Evolutionary conservation across 2,113 vertebrate genomes (phyloP).

Genomic region (Alosa alosa): DNA sequence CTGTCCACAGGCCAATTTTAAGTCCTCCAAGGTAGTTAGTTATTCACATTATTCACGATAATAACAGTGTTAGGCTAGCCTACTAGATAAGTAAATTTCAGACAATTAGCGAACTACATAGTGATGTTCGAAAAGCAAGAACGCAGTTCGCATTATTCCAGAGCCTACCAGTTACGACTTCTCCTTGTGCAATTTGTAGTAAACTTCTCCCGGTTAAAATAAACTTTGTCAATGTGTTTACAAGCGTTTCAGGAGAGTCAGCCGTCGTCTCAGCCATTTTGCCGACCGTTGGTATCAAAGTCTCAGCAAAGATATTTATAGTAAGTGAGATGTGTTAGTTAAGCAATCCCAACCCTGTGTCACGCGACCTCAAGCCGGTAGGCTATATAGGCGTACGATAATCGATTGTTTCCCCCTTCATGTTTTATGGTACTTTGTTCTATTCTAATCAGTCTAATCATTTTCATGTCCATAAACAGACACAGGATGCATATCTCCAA

Average conservation of each 20-base stretch:
- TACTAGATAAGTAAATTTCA: too few species aligned
- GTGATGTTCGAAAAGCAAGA: background rate
- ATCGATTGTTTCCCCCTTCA: background rate
- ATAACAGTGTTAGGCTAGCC: background rate
- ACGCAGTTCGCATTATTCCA: background rate
- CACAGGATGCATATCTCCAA: conserved; percentile 22
- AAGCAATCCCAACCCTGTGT: background rate
- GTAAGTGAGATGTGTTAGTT: background rate
- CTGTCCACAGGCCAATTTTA: conserved; percentile 15
- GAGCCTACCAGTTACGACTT: conserved; percentile 52
- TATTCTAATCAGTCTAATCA: background rate
- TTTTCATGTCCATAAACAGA: background rate
- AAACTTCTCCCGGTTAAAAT: conserved; percentile 45
- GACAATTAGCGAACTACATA: background rate
- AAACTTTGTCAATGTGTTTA: conserved; percentile 43
- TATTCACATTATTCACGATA: background rate
- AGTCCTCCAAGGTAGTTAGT: background rate
- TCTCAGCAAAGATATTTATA: conserved; percentile 13
- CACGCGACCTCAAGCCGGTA: background rate
- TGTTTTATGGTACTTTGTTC: background rate
- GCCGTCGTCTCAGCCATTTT: conserved; percentile 34
- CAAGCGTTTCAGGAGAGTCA: background rate
- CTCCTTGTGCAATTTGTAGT: conserved; percentile 46
- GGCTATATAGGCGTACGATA: background rate
- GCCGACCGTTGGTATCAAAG: background rate